Conservation (phyloP, 2,888 invertebrate genomes). For the Leptarthrus brevirostris region DNA sequence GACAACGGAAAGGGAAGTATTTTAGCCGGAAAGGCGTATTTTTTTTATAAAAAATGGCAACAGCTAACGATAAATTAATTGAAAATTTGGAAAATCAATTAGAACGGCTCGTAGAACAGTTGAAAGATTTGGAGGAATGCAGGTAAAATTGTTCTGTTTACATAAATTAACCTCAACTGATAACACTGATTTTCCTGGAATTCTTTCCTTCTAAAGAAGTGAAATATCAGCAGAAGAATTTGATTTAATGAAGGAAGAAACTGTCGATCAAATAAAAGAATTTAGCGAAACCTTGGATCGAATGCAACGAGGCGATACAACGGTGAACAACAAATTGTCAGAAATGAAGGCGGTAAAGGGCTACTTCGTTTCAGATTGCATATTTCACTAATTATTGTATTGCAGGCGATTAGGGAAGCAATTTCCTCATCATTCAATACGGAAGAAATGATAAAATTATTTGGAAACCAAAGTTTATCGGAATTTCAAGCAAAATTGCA, state of each 20-base stretch:
- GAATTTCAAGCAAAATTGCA: slow-evolving; percentile 72
- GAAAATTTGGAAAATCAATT: slow-evolving; percentile 76
- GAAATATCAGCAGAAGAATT: slow-evolving; percentile 75
- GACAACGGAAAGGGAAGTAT: background rate
- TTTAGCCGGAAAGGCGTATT: background rate
- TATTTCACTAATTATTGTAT: slow-evolving; percentile 51
- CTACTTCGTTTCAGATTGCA: background rate
- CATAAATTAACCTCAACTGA: background rate
- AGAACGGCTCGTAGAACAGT: slow-evolving; percentile 75
- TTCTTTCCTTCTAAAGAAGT: slow-evolving; percentile 65
- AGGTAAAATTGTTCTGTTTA: slow-evolving; percentile 68
- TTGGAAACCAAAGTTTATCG: slow-evolving; percentile 77
- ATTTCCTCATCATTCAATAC: slow-evolving; percentile 80
- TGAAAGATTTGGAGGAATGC: slow-evolving; percentile 77
- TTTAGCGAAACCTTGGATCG: slow-evolving; percentile 74
- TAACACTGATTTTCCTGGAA: background rate
- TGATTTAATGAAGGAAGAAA: slow-evolving; percentile 76
- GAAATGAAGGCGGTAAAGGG: slow-evolving; percentile 73
- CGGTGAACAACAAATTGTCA: slow-evolving; percentile 74
- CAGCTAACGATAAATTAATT: slow-evolving; percentile 66
- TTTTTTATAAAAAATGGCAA: slow-evolving; percentile 11
- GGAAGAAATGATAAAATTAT: slow-evolving; percentile 78
- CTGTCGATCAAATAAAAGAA: slow-evolving; percentile 77
- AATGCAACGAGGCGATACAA: slow-evolving; percentile 75
- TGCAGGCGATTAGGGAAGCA: slow-evolving; percentile 77